Conservation (phyloP, 2,797 vertebrate species). For the Passerculus sandwichensis region DNA sequence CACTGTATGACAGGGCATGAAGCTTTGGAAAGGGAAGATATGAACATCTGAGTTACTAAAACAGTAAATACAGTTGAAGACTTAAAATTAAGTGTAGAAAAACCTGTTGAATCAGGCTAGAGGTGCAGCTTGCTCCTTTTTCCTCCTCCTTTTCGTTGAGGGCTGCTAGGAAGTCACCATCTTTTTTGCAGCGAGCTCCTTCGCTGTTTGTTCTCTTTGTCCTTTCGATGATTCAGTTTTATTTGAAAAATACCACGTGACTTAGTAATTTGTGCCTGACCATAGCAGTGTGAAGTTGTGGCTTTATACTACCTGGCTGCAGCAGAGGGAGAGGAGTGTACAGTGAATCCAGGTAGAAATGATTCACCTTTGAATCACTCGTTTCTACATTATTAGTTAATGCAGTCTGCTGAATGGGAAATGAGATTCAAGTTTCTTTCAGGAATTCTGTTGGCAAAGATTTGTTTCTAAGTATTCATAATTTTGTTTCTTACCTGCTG, state of each 20-base stretch:
- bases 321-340: conserved; percentile 18
- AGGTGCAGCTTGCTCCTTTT: background rate
- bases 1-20: background rate
- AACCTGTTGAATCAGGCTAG: conserved; percentile 1
- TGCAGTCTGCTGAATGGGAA: background rate
- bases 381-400: conserved; percentile 25
- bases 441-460: background rate
- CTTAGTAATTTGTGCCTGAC: conserved; percentile 55
- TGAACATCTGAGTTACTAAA: background rate
- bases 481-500: background rate
- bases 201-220: conserved; percentile 45
- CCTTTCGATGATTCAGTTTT: conserved; percentile 63
- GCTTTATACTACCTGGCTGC: conserved; percentile 14
- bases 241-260: conserved; percentile 62
- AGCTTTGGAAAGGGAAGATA: background rate
- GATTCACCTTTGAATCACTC: conserved; percentile 41
- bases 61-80: conserved; percentile 1
- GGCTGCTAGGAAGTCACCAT: conserved; percentile 15
- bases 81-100: conserved; percentile 21
- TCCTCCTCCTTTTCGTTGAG: background rate
- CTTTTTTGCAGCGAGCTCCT: conserved; percentile 34
- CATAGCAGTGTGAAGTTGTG: conserved; percentile 13
- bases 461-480: background rate
- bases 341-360: conserved; percentile 46
- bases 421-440: background rate